phyloP scores from a whole-genome alignment of 2,888 invertebrate genomes.

The Operophtera brumata region DNA sequence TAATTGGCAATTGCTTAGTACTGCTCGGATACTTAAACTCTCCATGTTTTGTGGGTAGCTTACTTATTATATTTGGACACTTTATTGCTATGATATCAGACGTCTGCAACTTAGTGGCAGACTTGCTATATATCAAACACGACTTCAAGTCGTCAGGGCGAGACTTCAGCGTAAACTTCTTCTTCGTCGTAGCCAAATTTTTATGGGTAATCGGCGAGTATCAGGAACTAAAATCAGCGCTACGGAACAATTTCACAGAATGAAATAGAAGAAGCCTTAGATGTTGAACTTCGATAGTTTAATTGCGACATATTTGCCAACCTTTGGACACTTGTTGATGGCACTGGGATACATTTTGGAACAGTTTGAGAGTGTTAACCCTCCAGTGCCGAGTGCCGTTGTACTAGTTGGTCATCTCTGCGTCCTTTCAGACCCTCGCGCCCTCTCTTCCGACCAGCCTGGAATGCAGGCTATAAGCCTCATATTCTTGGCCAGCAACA shows the following conservation, averaged over 20 bases:
- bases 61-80: slow-evolving; percentile 43
- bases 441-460: slow-evolving; percentile 45
- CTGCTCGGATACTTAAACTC: slow-evolving; percentile 39
- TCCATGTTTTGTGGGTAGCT: slow-evolving; percentile 33
- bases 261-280: slow-evolving; percentile 23
- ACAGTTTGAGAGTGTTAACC: slow-evolving; percentile 48
- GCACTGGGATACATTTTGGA: slow-evolving; percentile 64
- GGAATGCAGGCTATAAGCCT: slow-evolving; percentile 52
- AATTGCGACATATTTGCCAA: slow-evolving; percentile 51
- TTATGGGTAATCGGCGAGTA: slow-evolving; percentile 48
- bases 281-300: slow-evolving; percentile 44
- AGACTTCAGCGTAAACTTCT: slow-evolving; percentile 38
- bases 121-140: slow-evolving; percentile 34
- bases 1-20: slow-evolving; percentile 42
- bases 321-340: slow-evolving; percentile 62
- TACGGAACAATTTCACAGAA: slow-evolving; percentile 16
- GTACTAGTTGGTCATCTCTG: slow-evolving; percentile 63
- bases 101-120: slow-evolving; percentile 31
- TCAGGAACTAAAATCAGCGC: slow-evolving; percentile 38
- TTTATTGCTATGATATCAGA: slow-evolving; percentile 40
- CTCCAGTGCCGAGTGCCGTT: slow-evolving; percentile 63
- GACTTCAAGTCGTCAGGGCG: too few species aligned
- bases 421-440: slow-evolving; percentile 54
- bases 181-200: slow-evolving; percentile 44
- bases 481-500: slow-evolving; percentile 56